Conservation (phyloP, 2,797 vertebrate genomes). For the Sebastes ruberrimus region DNA sequence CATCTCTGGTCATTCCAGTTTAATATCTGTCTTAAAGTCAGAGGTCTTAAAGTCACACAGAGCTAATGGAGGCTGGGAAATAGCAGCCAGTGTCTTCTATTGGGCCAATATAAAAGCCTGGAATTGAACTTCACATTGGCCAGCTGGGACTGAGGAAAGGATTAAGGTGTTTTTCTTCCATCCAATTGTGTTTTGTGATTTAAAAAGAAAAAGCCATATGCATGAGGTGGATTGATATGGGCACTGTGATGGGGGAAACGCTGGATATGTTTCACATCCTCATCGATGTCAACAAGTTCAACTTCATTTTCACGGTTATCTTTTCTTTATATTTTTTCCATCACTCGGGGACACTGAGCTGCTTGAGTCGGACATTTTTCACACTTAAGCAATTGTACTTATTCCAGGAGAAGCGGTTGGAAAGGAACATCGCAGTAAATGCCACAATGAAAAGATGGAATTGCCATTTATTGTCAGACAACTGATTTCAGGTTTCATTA, state of each 20-base stretch:
- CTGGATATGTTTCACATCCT: background rate
- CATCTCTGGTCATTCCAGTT: slow-evolving; percentile 17
- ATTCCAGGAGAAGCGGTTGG: background rate
- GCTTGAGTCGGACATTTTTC: background rate
- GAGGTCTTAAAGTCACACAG: slow-evolving; percentile 42
- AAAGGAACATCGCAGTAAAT: slow-evolving; percentile 2
- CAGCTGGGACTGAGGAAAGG: slow-evolving; percentile 27
- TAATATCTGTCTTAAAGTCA: slow-evolving; percentile 33
- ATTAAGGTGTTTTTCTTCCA: slow-evolving; percentile 13
- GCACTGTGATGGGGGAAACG: background rate
- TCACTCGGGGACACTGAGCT: background rate
- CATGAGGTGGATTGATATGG: slow-evolving; percentile 4
- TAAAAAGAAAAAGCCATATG: background rate
- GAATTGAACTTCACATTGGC: slow-evolving; percentile 39
- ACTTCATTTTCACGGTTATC: background rate
- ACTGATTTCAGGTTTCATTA: slow-evolving; percentile 54
- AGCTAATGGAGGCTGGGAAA: slow-evolving; percentile 30
- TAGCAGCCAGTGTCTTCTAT: slow-evolving; percentile 6
- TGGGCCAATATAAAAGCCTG: slow-evolving; percentile 19
- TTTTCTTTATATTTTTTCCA: background rate
- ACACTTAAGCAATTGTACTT: background rate
- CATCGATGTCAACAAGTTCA: background rate
- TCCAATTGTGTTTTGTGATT: background rate
- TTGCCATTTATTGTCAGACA: slow-evolving; percentile 38
- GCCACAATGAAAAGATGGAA: slow-evolving; percentile 13